Evolutionary conservation across 2,888 invertebrate genomes (phyloP).

Genomic region (Sinelater perroti): DNA sequence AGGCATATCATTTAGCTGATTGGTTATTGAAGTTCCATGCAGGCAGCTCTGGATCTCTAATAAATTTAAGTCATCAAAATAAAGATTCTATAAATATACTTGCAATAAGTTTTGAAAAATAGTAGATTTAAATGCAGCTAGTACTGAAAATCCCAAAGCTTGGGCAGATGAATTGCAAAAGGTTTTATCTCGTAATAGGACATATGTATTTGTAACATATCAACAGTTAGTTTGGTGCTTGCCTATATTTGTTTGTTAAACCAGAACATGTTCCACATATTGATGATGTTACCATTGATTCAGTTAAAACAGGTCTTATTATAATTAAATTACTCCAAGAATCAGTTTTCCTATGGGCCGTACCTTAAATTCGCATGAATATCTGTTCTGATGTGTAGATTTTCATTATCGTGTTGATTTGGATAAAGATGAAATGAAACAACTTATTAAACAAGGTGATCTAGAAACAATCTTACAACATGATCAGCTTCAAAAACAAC

Average conservation of each 20-base stretch:
- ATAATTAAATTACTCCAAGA: slow-evolving; percentile 93
- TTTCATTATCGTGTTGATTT: slow-evolving; percentile 98
- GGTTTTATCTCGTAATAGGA: slow-evolving; percentile 81
- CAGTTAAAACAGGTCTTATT: slow-evolving; percentile 98
- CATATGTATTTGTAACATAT: slow-evolving; percentile 90
- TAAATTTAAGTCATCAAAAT: slow-evolving; percentile 61
- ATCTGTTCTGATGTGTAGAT: slow-evolving; percentile 99
- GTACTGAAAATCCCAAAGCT: slow-evolving; percentile 89
- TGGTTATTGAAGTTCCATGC: slow-evolving; percentile 89
- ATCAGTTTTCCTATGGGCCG: slow-evolving; percentile 91
- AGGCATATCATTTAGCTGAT: slow-evolving; percentile 83
- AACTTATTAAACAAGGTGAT: slow-evolving; percentile 79
- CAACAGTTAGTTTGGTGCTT: slow-evolving; percentile 97
- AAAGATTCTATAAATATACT: slow-evolving; percentile 86
- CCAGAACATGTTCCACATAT: slow-evolving; percentile 89
- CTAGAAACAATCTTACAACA: slow-evolving; percentile 78
- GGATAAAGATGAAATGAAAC: slow-evolving; percentile 92
- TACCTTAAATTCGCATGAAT: slow-evolving; percentile 93
- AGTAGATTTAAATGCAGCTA: slow-evolving; percentile 96
- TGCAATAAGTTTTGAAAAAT: slow-evolving; percentile 99
- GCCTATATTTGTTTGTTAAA: slow-evolving; percentile 92
- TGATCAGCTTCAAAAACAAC: slow-evolving; percentile 89
- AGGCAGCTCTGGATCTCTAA: slow-evolving; percentile 59
- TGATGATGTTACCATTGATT: slow-evolving; percentile 92
- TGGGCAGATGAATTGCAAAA: slow-evolving; percentile 97